A percentile compares a stretch with the other conserved stretches of the same genome.
Conservation (phyloP, 2,797 vertebrate species). For the Pseudocheirus occidentalis region DNA sequence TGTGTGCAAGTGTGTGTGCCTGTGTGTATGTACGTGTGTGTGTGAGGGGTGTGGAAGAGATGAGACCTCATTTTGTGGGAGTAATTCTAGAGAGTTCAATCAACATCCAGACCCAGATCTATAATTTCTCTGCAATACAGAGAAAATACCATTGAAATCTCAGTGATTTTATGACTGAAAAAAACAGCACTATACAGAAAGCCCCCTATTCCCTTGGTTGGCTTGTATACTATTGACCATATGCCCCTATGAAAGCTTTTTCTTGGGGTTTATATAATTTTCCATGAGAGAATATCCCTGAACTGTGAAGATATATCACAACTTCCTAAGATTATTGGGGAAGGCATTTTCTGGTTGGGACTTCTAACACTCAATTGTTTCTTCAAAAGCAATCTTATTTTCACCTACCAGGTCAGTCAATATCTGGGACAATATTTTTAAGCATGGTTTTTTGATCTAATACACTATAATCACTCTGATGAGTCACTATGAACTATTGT, state of each 20-base stretch:
- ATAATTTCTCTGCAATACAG: neutral
- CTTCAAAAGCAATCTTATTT: neutral
- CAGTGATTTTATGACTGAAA: neutral
- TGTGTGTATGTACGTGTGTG: too few relatives aligned
- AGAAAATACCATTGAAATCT: neutral
- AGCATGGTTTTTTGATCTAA: slow-evolving; percentile 28
- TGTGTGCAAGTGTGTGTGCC: too few relatives aligned
- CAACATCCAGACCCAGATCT: neutral
- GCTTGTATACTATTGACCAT: neutral
- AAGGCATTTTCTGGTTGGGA: neutral
- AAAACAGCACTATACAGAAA: neutral
- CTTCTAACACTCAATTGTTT: slow-evolving; percentile 11
- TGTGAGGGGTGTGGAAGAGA: too few relatives aligned
- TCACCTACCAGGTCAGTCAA: neutral
- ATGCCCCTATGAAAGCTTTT: neutral
- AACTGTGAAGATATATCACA: neutral
- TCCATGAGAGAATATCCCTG: neutral
- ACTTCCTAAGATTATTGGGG: neutral
- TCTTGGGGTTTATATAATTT: neutral
- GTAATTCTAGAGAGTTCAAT: neutral
- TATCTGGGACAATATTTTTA: neutral
- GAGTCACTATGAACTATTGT: slow-evolving; percentile 21
- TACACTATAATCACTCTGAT: slow-evolving; percentile 7
- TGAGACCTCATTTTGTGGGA: neutral
- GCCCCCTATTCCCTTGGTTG: rapidly evolving